Conservation (phyloP, 2,888 invertebrate species). For the Thera britannica region DNA sequence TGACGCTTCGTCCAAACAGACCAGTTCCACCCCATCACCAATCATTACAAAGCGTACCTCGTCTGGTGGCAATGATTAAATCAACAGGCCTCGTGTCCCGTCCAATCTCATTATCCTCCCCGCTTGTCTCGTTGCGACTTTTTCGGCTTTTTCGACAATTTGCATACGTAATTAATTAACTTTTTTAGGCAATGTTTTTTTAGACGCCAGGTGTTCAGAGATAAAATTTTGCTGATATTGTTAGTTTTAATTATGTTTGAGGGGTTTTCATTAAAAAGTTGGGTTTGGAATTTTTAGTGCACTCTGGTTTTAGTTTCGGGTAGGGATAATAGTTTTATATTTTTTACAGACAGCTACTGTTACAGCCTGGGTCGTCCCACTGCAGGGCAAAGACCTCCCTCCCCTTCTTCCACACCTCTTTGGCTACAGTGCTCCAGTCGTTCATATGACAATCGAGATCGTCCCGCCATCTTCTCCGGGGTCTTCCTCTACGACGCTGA, state of each 20-base stretch:
- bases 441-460: no score
- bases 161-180: constrained; percentile 83
- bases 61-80: constrained; percentile 30
- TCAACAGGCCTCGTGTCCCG: constrained; percentile 60
- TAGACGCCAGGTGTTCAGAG: constrained; percentile 59
- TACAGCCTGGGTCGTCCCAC: no score
- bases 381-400: no score
- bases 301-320: background rate
- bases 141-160: constrained; percentile 78
- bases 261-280: constrained; percentile 29
- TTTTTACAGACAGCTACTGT: background rate
- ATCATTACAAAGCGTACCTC: constrained; percentile 17
- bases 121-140: constrained; percentile 65
- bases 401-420: no score
- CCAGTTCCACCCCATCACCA: constrained; percentile 15
- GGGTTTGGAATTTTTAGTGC: constrained; percentile 2
- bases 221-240: constrained; percentile 51
- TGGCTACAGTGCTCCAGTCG: no score
- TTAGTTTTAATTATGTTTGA: constrained; percentile 46
- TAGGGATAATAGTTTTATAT: background rate
- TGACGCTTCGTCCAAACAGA: background rate
- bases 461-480: no score
- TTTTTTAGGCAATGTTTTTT: constrained; percentile 63
- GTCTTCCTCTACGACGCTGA: no score
- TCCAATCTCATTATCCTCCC: constrained; percentile 78